Conservation (phyloP, 2,888 invertebrate species). For the Agonopterix heracliana region DNA sequence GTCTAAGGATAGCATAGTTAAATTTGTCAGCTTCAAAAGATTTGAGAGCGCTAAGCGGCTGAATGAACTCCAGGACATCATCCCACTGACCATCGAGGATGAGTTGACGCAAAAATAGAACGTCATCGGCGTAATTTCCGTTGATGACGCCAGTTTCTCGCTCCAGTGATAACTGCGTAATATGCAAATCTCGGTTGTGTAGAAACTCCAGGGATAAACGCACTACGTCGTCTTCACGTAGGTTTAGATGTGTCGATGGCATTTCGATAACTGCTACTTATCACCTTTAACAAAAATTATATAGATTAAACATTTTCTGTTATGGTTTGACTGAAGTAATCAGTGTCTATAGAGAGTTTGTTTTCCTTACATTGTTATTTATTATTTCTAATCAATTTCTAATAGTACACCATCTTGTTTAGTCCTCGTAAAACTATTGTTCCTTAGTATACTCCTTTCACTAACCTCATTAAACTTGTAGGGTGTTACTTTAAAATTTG, state of each 20-base stretch:
- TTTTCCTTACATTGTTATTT: too few species aligned
- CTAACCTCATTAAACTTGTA: too few species aligned
- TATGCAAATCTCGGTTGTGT: constrained; percentile 93
- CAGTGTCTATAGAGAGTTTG: too few species aligned
- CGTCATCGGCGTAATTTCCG: constrained; percentile 94
- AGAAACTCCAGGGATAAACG: constrained; percentile 90
- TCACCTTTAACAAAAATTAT: constrained; percentile 37
- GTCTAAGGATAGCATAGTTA: constrained; percentile 90
- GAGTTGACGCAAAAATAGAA: constrained; percentile 93
- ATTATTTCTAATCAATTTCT: too few species aligned
- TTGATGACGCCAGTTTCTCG: constrained; percentile 97
- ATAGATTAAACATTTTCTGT: too few species aligned
- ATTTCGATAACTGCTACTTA: constrained; percentile 52
- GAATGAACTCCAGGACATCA: constrained; percentile 96
- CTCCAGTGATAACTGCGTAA: constrained; percentile 92
- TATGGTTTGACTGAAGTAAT: too few species aligned
- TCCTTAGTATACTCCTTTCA: too few species aligned
- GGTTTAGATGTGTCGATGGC: constrained; percentile 89
- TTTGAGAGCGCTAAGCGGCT: constrained; percentile 89
- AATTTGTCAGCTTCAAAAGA: constrained; percentile 90
- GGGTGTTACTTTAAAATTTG: too few species aligned
- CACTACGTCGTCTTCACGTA: constrained; percentile 93
- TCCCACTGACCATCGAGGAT: constrained; percentile 99
- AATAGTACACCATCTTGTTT: too few species aligned
- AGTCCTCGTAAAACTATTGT: too few species aligned